Base-by-base conservation (phyloP, 2,113 vertebrate genomes). In the Pelvicachromis taeniatus region DNA sequence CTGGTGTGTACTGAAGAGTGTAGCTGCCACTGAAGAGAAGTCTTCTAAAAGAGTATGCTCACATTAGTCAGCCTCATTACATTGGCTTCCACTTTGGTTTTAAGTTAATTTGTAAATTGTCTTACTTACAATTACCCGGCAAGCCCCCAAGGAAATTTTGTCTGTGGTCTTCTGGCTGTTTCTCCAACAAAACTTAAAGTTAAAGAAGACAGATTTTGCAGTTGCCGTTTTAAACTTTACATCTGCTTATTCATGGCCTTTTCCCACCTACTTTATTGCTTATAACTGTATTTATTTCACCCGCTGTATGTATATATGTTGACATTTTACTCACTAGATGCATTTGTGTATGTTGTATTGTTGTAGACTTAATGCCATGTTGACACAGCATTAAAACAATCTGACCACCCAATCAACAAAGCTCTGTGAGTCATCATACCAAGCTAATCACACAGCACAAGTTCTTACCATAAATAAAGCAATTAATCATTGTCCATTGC, bases 131-230 rank as follows among this genome's bases (percentile, higher is more conserved):
- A 40, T 81, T 78, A 58, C 77, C 83, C 7, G 48, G 82, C 40
- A 78, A 63, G 21, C 2, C 48, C 13, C 33, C 11, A 4, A 19
- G 54, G 31, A 13, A 23, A 73, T 61, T 59, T 35, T 70, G 38
- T 80, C 80, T 83, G 87, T 87, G 85, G 82, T 87, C 65, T 59
- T 56, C 56, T 87, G 81, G 56, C n/a, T 33, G 53, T 56, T 79
- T 82, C 78, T 61, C 42, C 83, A 55, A 26, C 33, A 29, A 16
- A n/a, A 61, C 35, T 13, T 73, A 19, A 4, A 21, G 50, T 26
- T 19, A 40, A 77, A 82, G 61, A 50, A 87, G 16, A 26, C 54
- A 29, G 21, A 42, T 50, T 80, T 35, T 59, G n/a, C 16, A 13
- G 48, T 33, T 13, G 45, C 16, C 14, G 17, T 42, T 50, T 75